Evolutionary conservation across 2,888 invertebrate species (phyloP), one percentile per base, ranked within the genome.

Genomic region (Drosophila pegasa): DNA sequence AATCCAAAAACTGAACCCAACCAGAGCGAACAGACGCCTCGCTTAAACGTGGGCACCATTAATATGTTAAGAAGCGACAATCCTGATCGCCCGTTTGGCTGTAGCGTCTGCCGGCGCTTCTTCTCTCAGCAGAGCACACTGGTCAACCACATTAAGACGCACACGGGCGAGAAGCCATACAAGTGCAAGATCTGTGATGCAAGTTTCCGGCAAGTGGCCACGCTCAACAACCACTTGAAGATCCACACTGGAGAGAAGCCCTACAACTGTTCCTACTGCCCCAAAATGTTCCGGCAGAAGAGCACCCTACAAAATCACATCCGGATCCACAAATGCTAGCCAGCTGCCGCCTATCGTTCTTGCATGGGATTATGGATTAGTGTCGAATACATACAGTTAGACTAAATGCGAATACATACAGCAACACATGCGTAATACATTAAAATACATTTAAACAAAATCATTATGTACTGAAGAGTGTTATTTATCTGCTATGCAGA

Each of bases 161-260:
- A 63, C 18, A 63, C 63, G n/a, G 63, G 63, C n/a, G 63, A 63
- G 12, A 63, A 63, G 12, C 63, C 63, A 22, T 63, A 63, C 52
- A 63, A 63, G 41, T 63, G 63, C 35, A 63, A 63, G 63, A 63
- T 63, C 65, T 63, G 63, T 63, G 63, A 63, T 63, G 63, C 63
- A 25, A 63, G 63, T 31, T 63, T 63, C 43, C 63, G 63, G 12
- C 63, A 63, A 35, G 63, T 63, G 12, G 63, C 63, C 65, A 63
- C 63, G n/a, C 63, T 63, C 29, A 63, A 63, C 37, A 63, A 63
- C 41, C 63, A 63, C 9, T 25, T 63, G 65, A 63, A 63, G 29
- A 63, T 63, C 37, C 63, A 63, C 6, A 63, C 63, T 12, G 63
- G 63, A 37, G 63, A 63, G 41, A 63, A 63, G 9, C 63, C 63